Evolutionary conservation across 2,113 vertebrate species (phyloP).

Genomic region (Alexandromys fortis): DNA sequence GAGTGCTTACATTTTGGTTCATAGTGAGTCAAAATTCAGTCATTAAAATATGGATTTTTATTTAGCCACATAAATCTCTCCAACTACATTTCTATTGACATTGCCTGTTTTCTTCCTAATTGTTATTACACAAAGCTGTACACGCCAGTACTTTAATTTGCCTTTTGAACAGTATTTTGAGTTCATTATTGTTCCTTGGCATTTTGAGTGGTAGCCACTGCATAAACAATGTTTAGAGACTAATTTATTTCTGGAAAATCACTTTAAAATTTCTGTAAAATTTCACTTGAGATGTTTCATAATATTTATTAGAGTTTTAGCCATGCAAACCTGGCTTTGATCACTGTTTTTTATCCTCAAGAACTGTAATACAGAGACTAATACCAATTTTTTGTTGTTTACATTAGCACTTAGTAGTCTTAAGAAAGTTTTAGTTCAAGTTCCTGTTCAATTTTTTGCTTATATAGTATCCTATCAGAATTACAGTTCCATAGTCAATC

Average conservation of each 20-base stretch:
- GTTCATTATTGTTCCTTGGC: neutral
- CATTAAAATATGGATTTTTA: neutral
- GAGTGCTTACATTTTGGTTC: neutral
- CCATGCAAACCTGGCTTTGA: neutral
- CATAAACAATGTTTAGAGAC: neutral
- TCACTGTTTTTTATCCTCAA: neutral
- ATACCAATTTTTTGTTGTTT: neutral
- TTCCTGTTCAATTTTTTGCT: neutral
- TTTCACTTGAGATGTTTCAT: neutral
- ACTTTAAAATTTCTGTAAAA: neutral
- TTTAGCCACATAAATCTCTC: neutral
- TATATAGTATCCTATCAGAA: neutral
- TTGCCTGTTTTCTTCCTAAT: neutral
- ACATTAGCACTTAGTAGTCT: neutral
- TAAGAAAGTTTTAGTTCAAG: neutral
- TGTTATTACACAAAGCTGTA: neutral
- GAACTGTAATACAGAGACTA: neutral
- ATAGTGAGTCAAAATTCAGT: neutral
- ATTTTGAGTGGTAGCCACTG: neutral
- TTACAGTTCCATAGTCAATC: neutral
- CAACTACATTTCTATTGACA: neutral
- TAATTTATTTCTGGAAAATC: slow-evolving; percentile 21
- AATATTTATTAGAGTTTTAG: neutral
- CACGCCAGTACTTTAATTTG: neutral
- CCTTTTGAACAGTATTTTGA: slow-evolving; percentile 3